Base-by-base conservation (phyloP, 2,888 invertebrate genomes). In the Eurois occulta region DNA sequence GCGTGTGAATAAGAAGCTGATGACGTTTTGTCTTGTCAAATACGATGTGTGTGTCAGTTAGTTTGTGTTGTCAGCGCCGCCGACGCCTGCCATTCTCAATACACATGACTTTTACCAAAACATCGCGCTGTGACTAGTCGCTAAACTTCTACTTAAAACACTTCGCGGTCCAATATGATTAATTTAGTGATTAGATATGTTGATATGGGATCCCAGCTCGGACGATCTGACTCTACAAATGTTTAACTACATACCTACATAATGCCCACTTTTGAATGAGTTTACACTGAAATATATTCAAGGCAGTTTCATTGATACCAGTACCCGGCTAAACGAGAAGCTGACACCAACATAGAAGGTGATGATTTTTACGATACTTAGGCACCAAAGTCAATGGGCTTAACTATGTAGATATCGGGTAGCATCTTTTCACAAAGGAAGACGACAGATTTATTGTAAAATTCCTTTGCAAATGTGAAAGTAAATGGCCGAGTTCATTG, bases 1-100 rank as follows among this genome's bases (percentile, higher is more conserved):
- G 1, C 72, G 41, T 52, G 75, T 62, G 32, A 62, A 62, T 48
- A 41, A 48, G 32, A 32, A 24, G 43, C 35, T 55, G 69, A 43
- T 32, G 75, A 48, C 11, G 38, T 38, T 38, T 48, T 75, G 46
- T 52, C 8, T 48, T 48, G 48, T 48, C 48, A 48, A 21, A 48
- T 48, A 1, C 6, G 0, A 18, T 21, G 21, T 21, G 21, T 21
- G 21, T 21, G 48, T 48, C 48, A 8, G 4, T 21, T 8, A 48
- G 8, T 48, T 48, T 48, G 48, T 21, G 48, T 21, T 48, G 48
- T 21, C 8, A 21, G 48, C 48, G 48, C 48, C 18, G 16, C 6
- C 46, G 18, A 0, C 46, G 18, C 46, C 46, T 18, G 48, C 48
- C 48, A 21, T 48, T 8, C 7, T 48, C 48, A 21, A 21, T 21